These are phyloP conservation scores for Pithecia hirsuta DNA, from an alignment of 2,797 vertebrate species.

Conservation along the genomic window DNA sequence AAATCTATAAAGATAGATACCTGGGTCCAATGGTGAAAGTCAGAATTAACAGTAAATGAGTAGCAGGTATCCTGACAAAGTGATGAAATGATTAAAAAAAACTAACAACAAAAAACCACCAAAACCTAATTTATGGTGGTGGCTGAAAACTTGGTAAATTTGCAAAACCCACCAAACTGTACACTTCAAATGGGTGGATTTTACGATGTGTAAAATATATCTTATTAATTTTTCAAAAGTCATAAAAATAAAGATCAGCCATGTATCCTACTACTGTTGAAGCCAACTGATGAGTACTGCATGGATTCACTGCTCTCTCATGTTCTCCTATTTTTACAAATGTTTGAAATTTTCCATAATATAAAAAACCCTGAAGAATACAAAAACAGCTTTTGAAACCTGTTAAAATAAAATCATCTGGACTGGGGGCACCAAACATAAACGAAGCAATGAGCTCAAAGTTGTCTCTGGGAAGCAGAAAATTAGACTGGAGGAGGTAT, in stretches of 20 bases:
- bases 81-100: neutral
- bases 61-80: neutral
- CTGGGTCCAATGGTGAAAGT: neutral
- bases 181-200: neutral
- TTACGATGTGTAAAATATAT: neutral
- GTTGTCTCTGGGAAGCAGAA: slow-evolving; percentile 30
- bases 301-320: neutral
- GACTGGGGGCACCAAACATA: neutral
- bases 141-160: neutral
- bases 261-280: neutral
- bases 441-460: neutral
- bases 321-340: slow-evolving; percentile 16
- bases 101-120: neutral
- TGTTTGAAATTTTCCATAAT: neutral
- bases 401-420: neutral
- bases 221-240: neutral
- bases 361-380: neutral
- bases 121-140: slow-evolving; percentile 1
- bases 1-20: neutral
- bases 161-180: neutral
- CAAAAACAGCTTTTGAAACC: neutral
- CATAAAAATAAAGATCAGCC: neutral
- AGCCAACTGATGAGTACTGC: neutral
- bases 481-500: neutral
- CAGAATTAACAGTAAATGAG: neutral